Evolutionary conservation across 2,113 vertebrate species (phyloP).

Genomic region (Nibea coibor): DNA sequence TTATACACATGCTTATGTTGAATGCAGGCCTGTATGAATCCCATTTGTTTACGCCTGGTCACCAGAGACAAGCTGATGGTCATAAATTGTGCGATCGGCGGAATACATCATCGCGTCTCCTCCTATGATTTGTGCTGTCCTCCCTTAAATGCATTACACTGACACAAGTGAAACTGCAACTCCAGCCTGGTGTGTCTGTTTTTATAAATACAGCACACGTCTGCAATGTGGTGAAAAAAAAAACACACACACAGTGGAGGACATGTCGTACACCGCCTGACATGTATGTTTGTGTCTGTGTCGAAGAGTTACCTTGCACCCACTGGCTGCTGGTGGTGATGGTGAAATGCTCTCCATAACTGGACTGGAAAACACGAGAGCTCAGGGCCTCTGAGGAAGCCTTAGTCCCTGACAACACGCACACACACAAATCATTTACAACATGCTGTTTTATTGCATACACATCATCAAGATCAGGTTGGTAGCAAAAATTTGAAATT

Average conservation of each 20-base stretch:
- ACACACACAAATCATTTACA: conserved; percentile 7
- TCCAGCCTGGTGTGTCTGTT: background rate
- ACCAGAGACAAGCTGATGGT: background rate
- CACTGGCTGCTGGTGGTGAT: conserved; percentile 91
- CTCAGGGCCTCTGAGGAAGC: conserved; percentile 90
- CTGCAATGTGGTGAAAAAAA: too few relatives aligned
- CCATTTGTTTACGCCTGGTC: too few relatives aligned
- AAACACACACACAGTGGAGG: background rate
- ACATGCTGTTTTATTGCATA: background rate
- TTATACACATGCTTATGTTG: background rate
- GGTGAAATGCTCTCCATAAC: conserved; percentile 89
- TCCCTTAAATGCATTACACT: background rate
- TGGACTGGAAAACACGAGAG: conserved; percentile 85
- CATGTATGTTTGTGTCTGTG: background rate
- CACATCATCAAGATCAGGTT: background rate
- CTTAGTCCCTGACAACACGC: conserved; percentile 84
- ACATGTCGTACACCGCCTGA: background rate
- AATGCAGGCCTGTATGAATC: background rate
- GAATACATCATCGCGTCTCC: background rate
- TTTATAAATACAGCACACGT: background rate
- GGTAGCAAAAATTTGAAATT: background rate
- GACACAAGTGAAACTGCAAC: background rate
- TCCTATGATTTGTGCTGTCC: background rate
- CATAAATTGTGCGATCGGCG: background rate
- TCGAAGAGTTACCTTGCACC: conserved; percentile 90